Base-by-base conservation (phyloP, 2,113 vertebrate genomes). In the Trinectes maculatus region DNA sequence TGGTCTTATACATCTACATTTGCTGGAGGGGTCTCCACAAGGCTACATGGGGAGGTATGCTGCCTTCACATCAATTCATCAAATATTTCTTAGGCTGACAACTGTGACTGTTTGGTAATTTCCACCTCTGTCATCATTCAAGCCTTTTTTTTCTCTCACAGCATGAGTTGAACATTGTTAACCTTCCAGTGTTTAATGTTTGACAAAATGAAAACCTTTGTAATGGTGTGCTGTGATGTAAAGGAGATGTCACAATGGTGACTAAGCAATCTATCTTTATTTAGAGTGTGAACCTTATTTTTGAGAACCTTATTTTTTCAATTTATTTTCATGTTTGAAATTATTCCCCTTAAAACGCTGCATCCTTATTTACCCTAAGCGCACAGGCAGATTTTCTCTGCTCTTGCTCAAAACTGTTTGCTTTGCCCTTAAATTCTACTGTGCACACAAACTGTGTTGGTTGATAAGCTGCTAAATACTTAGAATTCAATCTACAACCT, bases 11-110 rank as follows among this genome's bases (percentile, higher is more conserved):
- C 47, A 34, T 91, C 1, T 95, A 94, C 1, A 89, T 98, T 54
- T 68, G 82, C 76, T 91, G 89, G 86, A 96, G 73, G 66, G 94
- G 92, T 67, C 90, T 96, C 15, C 91, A 97, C 0, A 89, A 92
- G 59, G 74, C 90, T 59, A 97, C 96, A 1, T 97, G 97, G 95
- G 93, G 77, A 91, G 96, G 96, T 97, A 51, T 83, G 89, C 60
- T 5, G 6, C 49, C 37, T 28, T 22, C 16, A 18, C 40, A 21
- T 8, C 37, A 37, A 49, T 28, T 6, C 13, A 42, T 36, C 3
- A n/a, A n/a, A n/a, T n/a, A n/a, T n/a, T n/a, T n/a, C n/a, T n/a
- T n/a, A n/a, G n/a, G n/a, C n/a, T n/a, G n/a, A n/a, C n/a, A n/a
- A n/a, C n/a, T n/a, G n/a, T n/a, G n/a, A n/a, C 25, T 34, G 4